Percentiles rank a stretch among this genome's conserved stretches.
Evolutionary conservation across 2,113 vertebrate genomes (phyloP).

Genomic region (Zeus faber): DNA sequence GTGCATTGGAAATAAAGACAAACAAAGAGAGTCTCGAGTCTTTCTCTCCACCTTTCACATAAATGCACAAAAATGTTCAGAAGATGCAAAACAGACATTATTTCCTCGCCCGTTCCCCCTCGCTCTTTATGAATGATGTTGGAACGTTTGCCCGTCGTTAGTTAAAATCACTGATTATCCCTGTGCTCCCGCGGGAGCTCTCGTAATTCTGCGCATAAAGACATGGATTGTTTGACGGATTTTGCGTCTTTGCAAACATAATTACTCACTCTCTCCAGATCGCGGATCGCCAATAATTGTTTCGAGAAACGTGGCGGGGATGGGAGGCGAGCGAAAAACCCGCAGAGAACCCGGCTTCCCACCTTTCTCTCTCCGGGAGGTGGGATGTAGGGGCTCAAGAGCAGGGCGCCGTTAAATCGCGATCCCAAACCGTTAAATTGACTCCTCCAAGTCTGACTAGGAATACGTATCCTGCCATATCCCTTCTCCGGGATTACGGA

Average conservation of each 20-base stretch:
- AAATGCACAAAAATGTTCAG: too few relatives aligned
- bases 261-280: slow-evolving; percentile 22
- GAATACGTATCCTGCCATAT: slow-evolving; percentile 43
- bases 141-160: slow-evolving; percentile 41
- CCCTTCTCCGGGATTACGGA: too few relatives aligned
- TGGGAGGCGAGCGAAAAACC: slow-evolving; percentile 37
- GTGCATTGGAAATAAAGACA: too few relatives aligned
- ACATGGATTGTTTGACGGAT: slow-evolving; percentile 37
- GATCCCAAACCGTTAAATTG: slow-evolving; percentile 42
- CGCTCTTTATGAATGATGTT: slow-evolving; percentile 34
- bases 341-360: slow-evolving; percentile 35
- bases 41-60: too few relatives aligned
- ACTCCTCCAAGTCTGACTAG: slow-evolving; percentile 55
- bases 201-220: slow-evolving; percentile 39
- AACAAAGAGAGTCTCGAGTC: too few relatives aligned
- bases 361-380: slow-evolving; percentile 42
- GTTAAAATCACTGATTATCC: slow-evolving; percentile 30
- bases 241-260: slow-evolving; percentile 21
- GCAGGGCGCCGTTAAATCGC: slow-evolving; percentile 41
- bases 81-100: too few relatives aligned
- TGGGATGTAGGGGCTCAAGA: slow-evolving; percentile 5
- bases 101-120: slow-evolving; percentile 10
- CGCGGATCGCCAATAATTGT: too few relatives aligned
- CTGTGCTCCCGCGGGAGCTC: slow-evolving; percentile 25
- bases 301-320: slow-evolving; percentile 8